Conservation (phyloP, 2,888 invertebrate genomes). For the Cenopis cana region DNA sequence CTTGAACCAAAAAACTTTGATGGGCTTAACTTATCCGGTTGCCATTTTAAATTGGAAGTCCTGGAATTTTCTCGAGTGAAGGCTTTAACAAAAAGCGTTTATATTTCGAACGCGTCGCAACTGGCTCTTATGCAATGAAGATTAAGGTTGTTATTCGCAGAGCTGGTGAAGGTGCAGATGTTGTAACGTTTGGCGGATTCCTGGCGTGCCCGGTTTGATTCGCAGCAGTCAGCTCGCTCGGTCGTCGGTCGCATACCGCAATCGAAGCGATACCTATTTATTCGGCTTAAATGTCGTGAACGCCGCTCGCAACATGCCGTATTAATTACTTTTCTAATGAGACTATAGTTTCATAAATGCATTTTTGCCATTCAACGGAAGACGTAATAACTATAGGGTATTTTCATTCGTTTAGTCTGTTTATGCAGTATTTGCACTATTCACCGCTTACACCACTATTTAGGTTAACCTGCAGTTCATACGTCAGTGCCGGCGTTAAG, state of each 20-base stretch:
- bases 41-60: conserved; percentile 70
- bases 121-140: conserved; percentile 53
- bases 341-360: conserved; percentile 13
- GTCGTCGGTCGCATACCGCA: conserved; percentile 59
- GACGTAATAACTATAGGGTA: not conserved
- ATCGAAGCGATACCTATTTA: conserved; percentile 66
- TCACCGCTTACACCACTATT: not conserved
- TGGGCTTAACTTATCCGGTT: conserved; percentile 63
- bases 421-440: not conserved
- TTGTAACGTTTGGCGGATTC: conserved; percentile 62
- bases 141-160: conserved; percentile 64
- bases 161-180: conserved; percentile 53
- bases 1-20: conserved; percentile 53
- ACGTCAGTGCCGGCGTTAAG: not conserved
- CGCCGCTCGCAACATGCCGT: conserved; percentile 33
- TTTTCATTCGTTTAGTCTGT: not conserved
- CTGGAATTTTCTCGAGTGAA: conserved; percentile 72
- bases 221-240: conserved; percentile 57
- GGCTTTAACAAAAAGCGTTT: conserved; percentile 63
- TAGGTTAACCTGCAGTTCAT: not conserved
- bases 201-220: conserved; percentile 58
- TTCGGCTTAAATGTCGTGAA: conserved; percentile 49
- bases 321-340: conserved; percentile 31
- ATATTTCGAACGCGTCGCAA: conserved; percentile 50
- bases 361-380: not conserved